Conservation (phyloP, 2,113 vertebrate species). For the Zapornia atra region DNA sequence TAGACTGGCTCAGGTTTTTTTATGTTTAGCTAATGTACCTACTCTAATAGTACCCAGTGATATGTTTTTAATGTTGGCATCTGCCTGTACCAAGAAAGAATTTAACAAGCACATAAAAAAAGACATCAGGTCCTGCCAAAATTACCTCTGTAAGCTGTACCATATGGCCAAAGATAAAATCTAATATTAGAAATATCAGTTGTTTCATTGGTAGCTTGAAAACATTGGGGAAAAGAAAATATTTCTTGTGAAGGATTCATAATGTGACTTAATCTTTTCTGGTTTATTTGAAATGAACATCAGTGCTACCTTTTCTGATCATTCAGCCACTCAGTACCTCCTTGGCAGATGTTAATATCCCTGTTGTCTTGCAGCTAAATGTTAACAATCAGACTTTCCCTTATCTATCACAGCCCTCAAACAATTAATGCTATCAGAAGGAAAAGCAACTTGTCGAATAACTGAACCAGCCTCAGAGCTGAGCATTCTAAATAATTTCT, state of each 20-base stretch:
- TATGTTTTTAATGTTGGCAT: constrained; percentile 36
- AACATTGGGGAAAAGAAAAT: constrained; percentile 22
- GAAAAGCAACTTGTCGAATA: background rate
- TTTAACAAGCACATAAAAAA: constrained; percentile 27
- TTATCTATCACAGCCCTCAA: background rate
- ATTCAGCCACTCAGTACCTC: background rate
- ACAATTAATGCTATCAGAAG: background rate
- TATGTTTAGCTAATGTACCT: background rate
- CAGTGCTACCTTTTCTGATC: background rate
- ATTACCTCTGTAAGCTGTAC: constrained; percentile 27
- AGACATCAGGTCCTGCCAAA: constrained; percentile 16
- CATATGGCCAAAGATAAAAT: constrained; percentile 54
- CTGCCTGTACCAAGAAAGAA: constrained; percentile 10
- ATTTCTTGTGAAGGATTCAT: constrained; percentile 30
- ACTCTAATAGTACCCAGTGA: background rate
- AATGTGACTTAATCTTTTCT: constrained; percentile 21
- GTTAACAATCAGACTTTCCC: background rate
- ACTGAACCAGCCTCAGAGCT: background rate
- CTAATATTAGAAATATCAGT: constrained; percentile 49
- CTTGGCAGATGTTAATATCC: background rate
- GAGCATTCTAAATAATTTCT: background rate
- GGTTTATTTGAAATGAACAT: background rate
- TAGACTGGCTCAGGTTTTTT: background rate
- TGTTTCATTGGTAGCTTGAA: constrained; percentile 41
- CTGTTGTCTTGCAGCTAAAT: constrained; percentile 2